Conservation (phyloP, 2,113 vertebrate species). For the Procavia capensis region DNA sequence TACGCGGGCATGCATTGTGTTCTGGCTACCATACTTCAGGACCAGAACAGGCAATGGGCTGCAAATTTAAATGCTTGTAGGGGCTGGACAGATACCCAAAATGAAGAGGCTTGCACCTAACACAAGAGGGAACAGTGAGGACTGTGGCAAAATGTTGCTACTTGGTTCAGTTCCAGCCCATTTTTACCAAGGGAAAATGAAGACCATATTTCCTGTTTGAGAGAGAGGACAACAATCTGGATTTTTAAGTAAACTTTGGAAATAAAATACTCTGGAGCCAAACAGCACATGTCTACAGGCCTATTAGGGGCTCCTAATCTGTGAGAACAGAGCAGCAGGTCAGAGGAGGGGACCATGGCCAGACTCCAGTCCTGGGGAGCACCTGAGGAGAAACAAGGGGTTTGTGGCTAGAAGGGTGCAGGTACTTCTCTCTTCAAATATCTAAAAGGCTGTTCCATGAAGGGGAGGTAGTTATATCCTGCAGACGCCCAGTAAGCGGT, state of each 20-base stretch:
- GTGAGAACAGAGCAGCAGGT: neutral
- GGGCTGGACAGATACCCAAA: neutral
- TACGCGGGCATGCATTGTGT: neutral
- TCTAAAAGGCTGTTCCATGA: neutral
- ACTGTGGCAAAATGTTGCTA: neutral
- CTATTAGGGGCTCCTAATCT: neutral
- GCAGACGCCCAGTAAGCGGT: accelerated
- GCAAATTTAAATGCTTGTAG: neutral
- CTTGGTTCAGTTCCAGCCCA: neutral
- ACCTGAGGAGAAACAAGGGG: neutral
- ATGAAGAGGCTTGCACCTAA: no score
- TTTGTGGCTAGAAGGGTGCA: neutral
- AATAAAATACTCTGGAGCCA: neutral
- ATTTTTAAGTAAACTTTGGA: neutral
- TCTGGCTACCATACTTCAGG: neutral
- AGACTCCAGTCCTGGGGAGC: neutral
- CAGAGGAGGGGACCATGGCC: neutral
- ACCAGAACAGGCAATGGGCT: neutral
- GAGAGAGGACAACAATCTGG: neutral
- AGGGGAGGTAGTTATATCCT: neutral
- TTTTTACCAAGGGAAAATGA: neutral
- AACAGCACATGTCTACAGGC: neutral
- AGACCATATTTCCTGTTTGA: neutral
- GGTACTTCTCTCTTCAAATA: neutral
- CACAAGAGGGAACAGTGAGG: neutral